Conservation (phyloP, 2,888 invertebrate genomes). For the Drosophila dives region DNA sequence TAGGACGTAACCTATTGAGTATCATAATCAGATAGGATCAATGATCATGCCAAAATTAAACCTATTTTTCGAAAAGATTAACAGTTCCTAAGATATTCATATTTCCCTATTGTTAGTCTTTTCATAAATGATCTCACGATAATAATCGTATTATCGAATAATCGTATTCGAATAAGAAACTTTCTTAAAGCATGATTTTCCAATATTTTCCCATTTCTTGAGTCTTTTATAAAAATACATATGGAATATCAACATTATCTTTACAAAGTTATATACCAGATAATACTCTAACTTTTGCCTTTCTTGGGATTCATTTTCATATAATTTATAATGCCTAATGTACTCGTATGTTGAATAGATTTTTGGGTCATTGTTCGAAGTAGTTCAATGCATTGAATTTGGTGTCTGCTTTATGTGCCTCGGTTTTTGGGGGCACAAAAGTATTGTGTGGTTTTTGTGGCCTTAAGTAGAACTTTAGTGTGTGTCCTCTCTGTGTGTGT, state of each 20-base stretch:
- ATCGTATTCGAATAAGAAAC: not conserved
- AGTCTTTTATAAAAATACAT: not conserved
- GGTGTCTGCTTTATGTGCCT: conserved; percentile 13
- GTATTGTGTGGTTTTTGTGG: conserved; percentile 72
- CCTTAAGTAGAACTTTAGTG: conserved; percentile 61
- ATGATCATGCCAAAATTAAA: no score
- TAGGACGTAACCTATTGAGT: not conserved
- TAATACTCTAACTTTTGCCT: not conserved
- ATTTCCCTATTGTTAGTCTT: no score
- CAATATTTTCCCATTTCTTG: not conserved
- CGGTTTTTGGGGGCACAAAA: conserved; percentile 7
- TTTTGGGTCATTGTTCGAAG: conserved; percentile 29
- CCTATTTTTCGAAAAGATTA: not conserved
- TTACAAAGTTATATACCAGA: not conserved
- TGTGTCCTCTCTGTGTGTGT: conserved; percentile 1
- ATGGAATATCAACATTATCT: not conserved
- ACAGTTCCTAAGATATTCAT: no score
- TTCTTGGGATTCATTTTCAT: conserved; percentile 19
- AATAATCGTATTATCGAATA: no score
- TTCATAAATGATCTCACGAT: not conserved
- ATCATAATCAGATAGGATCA: not conserved
- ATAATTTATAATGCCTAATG: conserved; percentile 65
- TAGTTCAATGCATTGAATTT: conserved; percentile 32
- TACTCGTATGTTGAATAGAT: conserved; percentile 53
- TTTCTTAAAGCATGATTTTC: not conserved